A percentile compares a stretch with the other conserved stretches of the same genome.
phyloP scores from a whole-genome alignment of 2,113 vertebrate genomes.

The Crotalus horridus region DNA sequence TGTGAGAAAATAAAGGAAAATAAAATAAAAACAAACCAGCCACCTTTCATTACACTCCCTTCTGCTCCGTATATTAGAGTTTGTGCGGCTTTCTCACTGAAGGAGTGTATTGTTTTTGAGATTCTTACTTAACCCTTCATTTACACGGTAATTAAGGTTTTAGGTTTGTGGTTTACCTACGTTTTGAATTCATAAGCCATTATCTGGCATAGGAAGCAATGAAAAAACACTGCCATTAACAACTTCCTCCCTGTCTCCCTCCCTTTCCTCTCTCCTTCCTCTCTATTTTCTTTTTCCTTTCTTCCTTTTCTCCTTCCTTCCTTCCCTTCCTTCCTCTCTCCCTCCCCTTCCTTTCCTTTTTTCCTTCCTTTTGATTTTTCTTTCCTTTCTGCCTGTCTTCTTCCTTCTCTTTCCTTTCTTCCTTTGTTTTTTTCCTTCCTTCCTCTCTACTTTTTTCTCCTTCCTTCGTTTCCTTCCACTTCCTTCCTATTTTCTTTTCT shows the following conservation, averaged over 20 bases:
- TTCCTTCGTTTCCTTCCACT: too few relatives aligned
- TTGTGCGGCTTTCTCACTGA: not conserved
- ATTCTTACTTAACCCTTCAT: conserved; percentile 30
- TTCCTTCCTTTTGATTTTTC: not conserved
- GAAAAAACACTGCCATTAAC: conserved; percentile 26
- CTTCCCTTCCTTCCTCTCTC: not conserved
- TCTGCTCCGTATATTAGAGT: not conserved
- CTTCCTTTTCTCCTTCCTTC: not conserved
- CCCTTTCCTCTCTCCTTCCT: not conserved
- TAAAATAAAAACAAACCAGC: not conserved
- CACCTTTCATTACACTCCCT: not conserved
- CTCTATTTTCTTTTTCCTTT: conserved; percentile 1
- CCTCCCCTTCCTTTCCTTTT: not conserved
- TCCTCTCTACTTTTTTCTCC: not conserved
- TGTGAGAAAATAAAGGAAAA: conserved; percentile 12
- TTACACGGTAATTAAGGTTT: conserved; percentile 31
- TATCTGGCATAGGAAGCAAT: conserved; percentile 34
- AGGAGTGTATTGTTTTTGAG: not conserved
- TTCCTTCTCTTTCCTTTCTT: accelerated
- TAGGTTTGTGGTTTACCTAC: not conserved
- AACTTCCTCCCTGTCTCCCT: not conserved
- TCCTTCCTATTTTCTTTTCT: too few relatives aligned
- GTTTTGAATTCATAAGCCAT: not conserved
- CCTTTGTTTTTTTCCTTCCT: not conserved
- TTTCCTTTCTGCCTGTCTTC: not conserved